These are phyloP conservation scores for Plutella xylostella DNA, from an alignment of 2,888 invertebrate genomes.

Conservation along the genomic window DNA sequence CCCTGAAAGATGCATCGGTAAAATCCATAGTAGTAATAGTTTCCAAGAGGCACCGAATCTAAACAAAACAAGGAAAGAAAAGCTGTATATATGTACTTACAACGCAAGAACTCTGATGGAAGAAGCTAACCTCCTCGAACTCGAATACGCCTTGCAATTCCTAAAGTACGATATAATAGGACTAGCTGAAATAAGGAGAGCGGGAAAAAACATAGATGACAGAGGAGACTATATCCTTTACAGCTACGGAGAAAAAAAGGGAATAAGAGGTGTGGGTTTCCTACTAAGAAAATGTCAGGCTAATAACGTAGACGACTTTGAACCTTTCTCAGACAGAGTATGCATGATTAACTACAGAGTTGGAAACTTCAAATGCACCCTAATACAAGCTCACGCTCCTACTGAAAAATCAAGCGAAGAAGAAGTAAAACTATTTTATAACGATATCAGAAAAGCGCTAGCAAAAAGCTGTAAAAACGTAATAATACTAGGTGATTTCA, in stretches of 20 bases:
- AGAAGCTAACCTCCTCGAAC: neutral
- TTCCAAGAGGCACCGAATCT: too few relatives aligned
- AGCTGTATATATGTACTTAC: neutral
- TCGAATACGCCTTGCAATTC: neutral
- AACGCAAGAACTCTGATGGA: neutral
- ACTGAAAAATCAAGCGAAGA: neutral
- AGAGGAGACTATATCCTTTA: neutral
- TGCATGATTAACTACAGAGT: neutral
- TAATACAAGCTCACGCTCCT: neutral
- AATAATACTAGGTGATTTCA: neutral
- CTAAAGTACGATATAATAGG: conserved; percentile 4
- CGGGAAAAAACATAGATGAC: neutral
- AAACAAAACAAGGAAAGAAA: too few relatives aligned
- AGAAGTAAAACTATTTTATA: neutral
- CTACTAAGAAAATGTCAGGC: neutral
- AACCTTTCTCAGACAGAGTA: neutral
- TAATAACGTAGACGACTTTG: neutral
- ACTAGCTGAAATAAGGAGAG: neutral
- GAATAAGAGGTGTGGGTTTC: neutral
- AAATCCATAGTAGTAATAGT: too few relatives aligned
- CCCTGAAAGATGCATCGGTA: too few relatives aligned
- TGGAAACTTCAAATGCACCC: neutral
- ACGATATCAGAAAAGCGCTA: neutral
- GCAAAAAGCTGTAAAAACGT: neutral
- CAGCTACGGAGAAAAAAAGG: neutral